Base-by-base conservation (phyloP, 1,140 invertebrate genomes). In the Drosophila tani region DNA sequence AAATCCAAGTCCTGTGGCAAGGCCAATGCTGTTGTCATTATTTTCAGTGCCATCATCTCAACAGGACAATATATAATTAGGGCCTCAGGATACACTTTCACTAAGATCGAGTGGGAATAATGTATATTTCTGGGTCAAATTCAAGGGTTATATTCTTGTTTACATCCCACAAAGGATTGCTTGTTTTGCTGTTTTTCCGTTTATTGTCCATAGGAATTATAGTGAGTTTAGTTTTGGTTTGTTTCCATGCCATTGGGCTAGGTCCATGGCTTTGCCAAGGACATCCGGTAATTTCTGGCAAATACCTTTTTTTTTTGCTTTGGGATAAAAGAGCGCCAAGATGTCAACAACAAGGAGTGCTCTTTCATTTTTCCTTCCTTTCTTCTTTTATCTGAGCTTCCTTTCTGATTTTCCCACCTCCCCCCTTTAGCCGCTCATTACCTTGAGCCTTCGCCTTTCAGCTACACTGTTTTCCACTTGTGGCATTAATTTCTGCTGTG, bases 401-500 rank as follows among this genome's bases (percentile, higher is more conserved):
- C 15, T 38, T 51, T 35, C 9, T 19, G n/a, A 27, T 53, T n/a
- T 41, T 17, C 27, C 29, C 29, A 15, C 12, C 21, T 7, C 19
- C 32, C 15, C 21, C 21, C 47, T 38, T 24, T 27, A 21, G 14
- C 32, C 40, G 43, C 64, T 53, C 74, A 67, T 75, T 76, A 74
- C 70, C 53, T 75, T 66, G 55, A 58, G 24, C 49, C 53, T 21
- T 15, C 19, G 24, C 49, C 51, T 21, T 15, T 15, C 40, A 41
- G 62, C 74, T 67, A 58, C 32, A 59, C 69, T 77, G 62, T 77
- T 78, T 70, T 78, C 56, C 63, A 80, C 82, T 76, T 80, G 80
- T 86, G 84, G 83, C 83, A 88, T 88, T 87, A 87, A 88, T 87
- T 88, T 87, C 55, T 87, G 83, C 83, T 88, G 73, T 81, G 83